phyloP scores from a whole-genome alignment of 1,140 invertebrate genomes.

The Saccostrea cuccullata region DNA sequence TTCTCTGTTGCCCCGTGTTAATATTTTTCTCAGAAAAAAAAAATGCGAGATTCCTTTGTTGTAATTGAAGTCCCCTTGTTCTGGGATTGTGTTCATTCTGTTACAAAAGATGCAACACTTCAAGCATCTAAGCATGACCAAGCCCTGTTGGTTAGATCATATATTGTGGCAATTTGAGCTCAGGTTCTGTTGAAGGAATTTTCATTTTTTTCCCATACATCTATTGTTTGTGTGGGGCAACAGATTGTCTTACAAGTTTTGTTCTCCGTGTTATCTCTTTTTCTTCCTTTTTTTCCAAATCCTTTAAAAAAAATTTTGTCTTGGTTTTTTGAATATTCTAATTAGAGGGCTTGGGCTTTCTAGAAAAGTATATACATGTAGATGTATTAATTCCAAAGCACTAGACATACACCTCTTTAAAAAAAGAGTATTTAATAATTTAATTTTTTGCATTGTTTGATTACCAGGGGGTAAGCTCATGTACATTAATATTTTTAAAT shows the following conservation, averaged over 20 bases:
- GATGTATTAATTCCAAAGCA: too few relatives aligned
- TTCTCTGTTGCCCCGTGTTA: background rate
- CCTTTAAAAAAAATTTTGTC: too few relatives aligned
- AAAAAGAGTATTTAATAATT: too few relatives aligned
- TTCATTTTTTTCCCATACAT: conserved; percentile 12
- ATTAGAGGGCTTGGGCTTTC: too few relatives aligned
- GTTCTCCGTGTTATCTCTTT: background rate
- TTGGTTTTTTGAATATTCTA: too few relatives aligned
- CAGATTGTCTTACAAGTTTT: background rate
- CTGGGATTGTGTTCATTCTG: conserved; percentile 21
- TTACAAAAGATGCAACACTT: conserved; percentile 25
- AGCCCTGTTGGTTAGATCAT: conserved; percentile 19
- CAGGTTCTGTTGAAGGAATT: background rate
- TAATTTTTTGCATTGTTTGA: too few relatives aligned
- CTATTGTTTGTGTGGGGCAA: background rate
- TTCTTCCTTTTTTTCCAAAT: too few relatives aligned
- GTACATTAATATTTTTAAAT: too few relatives aligned
- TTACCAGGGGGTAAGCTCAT: too few relatives aligned
- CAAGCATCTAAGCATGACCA: conserved; percentile 7
- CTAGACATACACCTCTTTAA: too few relatives aligned
- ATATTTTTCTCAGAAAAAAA: background rate
- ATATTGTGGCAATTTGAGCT: background rate
- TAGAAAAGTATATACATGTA: too few relatives aligned
- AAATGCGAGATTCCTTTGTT: conserved; percentile 15
- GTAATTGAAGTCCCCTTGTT: background rate